Conservation (phyloP, 35 echinoderm and acorn worm genomes). For the Apostichopus japonicus region DNA sequence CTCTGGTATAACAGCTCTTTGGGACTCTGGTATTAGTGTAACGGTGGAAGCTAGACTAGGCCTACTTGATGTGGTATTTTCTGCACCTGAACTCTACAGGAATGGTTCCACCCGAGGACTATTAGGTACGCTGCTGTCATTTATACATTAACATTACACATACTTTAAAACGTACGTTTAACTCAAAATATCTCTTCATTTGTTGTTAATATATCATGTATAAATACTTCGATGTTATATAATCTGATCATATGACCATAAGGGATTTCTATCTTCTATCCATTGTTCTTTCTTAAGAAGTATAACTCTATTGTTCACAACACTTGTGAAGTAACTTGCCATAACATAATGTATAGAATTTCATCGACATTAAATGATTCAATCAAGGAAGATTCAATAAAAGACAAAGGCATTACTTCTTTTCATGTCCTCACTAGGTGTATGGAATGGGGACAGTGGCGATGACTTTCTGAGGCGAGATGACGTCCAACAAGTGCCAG, state of each 20-base stretch:
- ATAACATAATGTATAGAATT: neutral
- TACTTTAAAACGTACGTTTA: neutral
- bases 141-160: neutral
- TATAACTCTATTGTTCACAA: too few species aligned
- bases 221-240: neutral
- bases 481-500: neutral
- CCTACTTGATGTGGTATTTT: constrained; percentile 38
- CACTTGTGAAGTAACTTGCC: too few species aligned
- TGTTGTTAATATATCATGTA: neutral
- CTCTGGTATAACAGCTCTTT: constrained; percentile 1
- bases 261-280: too few species aligned
- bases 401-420: neutral
- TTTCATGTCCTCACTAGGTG: neutral
- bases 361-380: neutral
- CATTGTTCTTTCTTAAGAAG: too few species aligned
- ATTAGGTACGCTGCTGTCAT: neutral
- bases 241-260: neutral
- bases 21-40: constrained; percentile 21
- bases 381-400: neutral
- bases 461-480: constrained; percentile 1
- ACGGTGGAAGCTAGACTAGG: neutral
- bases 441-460: neutral
- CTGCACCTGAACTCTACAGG: constrained; percentile 31
- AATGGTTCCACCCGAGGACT: constrained; percentile 28
- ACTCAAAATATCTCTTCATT: neutral